A percentile compares a stretch with the other conserved stretches of the same genome.
These are phyloP conservation scores for Linepithema humile DNA, from an alignment of 1,140 invertebrate genomes.

Conservation along the genomic window DNA sequence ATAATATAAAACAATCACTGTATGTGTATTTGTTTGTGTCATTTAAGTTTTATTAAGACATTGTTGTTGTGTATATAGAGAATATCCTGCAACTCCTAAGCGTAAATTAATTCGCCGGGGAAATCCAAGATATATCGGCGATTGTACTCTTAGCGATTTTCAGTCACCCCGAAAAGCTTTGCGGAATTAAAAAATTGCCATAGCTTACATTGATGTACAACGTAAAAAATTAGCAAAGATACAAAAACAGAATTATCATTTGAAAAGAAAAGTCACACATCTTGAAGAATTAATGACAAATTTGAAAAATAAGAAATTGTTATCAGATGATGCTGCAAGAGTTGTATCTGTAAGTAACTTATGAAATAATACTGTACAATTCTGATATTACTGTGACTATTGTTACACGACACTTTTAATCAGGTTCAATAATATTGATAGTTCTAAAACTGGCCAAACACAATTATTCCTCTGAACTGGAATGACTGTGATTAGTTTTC, in stretches of 20 bases:
- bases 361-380: too few species aligned
- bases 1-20: background rate
- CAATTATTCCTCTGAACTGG: background rate
- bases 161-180: background rate
- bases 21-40: background rate
- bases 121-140: background rate
- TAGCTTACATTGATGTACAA: background rate
- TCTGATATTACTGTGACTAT: background rate
- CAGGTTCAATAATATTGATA: background rate
- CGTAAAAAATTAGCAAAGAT: background rate
- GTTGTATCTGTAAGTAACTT: background rate
- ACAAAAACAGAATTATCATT: background rate
- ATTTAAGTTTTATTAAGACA: background rate
- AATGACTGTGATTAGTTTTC: background rate
- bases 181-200: background rate
- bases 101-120: background rate
- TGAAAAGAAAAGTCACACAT: background rate
- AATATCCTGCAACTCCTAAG: background rate
- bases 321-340: conserved; percentile 1
- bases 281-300: background rate
- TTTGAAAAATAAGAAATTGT: background rate
- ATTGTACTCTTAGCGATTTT: background rate
- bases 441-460: background rate
- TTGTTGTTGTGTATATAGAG: background rate
- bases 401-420: background rate